Conservation (phyloP, 30 jellyfish, hydroid and myxozoan species). For the Turritopsis rubra region DNA sequence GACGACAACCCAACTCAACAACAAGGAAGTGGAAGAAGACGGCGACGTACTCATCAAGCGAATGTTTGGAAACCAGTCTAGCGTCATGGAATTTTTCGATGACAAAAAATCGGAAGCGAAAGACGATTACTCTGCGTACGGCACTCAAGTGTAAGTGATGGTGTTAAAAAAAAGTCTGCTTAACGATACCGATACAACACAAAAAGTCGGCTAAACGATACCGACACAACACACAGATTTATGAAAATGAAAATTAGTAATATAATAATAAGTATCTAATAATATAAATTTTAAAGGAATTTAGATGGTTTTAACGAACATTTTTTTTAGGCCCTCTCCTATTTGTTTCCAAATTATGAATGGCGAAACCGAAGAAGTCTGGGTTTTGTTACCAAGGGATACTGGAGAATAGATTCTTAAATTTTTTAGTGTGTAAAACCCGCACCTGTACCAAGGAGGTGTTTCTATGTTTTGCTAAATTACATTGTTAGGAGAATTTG, state of each 20-base stretch:
- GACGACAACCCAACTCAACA: not conserved
- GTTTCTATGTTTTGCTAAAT: too few species aligned
- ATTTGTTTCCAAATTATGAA: too few species aligned
- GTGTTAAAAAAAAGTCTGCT: not conserved
- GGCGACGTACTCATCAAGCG: constrained; percentile 51
- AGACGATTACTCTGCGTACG: constrained; percentile 11
- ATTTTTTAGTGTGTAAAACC: not conserved
- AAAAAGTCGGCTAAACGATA: not conserved
- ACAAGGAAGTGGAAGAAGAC: constrained; percentile 15
- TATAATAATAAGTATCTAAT: not conserved
- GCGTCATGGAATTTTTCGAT: constrained; percentile 75
- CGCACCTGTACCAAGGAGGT: too few species aligned
- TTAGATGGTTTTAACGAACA: too few species aligned
- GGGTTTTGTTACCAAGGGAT: not conserved
- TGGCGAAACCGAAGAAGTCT: too few species aligned
- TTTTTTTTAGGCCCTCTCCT: too few species aligned
- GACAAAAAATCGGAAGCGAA: constrained; percentile 10
- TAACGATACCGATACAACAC: not conserved
- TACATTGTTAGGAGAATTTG: not conserved
- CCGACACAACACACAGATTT: not conserved
- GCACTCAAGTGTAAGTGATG: not conserved
- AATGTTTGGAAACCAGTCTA: constrained; percentile 73
- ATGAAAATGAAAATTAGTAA: not conserved
- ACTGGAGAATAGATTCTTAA: not conserved
- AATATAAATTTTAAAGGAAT: too few species aligned